Evolutionary conservation across 2,797 vertebrate genomes (phyloP).

Genomic region (Rousettus madagascariensis): DNA sequence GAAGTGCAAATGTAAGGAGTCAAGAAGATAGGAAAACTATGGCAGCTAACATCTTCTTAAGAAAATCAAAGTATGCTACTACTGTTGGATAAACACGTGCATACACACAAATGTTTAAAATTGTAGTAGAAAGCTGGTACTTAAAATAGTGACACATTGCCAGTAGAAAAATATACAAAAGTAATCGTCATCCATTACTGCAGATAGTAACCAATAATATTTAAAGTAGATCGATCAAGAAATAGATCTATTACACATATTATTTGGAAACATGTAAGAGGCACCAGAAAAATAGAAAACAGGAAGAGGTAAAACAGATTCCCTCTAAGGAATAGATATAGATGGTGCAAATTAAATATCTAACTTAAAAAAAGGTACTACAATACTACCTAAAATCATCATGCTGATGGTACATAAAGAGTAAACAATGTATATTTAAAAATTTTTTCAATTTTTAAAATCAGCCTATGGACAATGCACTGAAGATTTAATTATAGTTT

Average conservation of each 20-base stretch:
- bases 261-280: background rate
- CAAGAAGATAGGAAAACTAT: background rate
- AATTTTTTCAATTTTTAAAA: background rate
- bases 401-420: background rate
- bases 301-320: background rate
- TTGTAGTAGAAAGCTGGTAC: background rate
- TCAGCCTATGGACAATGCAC: background rate
- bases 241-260: background rate
- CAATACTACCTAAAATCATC: background rate
- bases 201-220: background rate
- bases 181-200: background rate
- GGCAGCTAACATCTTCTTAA: background rate
- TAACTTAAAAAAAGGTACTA: background rate
- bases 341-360: background rate
- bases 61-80: background rate
- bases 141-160: background rate
- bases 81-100: background rate
- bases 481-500: background rate
- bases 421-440: background rate
- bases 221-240: background rate
- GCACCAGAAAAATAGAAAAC: background rate
- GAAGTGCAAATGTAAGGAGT: background rate
- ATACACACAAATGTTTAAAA: background rate
- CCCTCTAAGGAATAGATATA: background rate
- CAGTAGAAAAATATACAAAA: background rate